Percentiles rank a stretch among this genome's conserved stretches.
Evolutionary conservation across 2,888 invertebrate species (phyloP).

Genomic region (Quadroppia sp.): DNA sequence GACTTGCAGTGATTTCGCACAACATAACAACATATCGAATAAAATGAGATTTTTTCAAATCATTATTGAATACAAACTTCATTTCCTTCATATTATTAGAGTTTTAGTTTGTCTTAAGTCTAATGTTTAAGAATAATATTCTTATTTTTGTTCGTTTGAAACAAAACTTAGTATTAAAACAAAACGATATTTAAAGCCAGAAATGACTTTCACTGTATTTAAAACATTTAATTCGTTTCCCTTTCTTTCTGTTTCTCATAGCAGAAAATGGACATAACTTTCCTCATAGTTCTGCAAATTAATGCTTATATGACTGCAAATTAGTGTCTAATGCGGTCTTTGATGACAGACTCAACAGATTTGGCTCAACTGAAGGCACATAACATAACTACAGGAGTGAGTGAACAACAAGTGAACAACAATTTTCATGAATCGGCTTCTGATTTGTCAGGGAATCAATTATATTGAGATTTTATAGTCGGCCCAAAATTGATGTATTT

Average conservation of each 20-base stretch:
- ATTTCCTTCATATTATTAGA: constrained; percentile 9
- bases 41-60: not conserved
- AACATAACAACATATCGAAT: not conserved
- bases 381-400: constrained; percentile 26
- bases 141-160: not conserved
- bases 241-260: constrained; percentile 15
- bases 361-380: constrained; percentile 24
- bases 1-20: not conserved
- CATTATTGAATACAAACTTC: constrained; percentile 25
- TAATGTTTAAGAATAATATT: not conserved
- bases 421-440: constrained; percentile 30
- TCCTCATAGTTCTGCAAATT: constrained; percentile 32
- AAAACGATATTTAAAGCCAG: not conserved
- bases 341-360: constrained; percentile 30
- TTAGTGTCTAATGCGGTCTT: constrained; percentile 24
- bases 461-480: constrained; percentile 29
- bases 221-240: constrained; percentile 9
- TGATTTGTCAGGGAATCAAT: constrained; percentile 32
- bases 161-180: not conserved
- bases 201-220: not conserved
- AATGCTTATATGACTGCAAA: constrained; percentile 36
- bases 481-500: constrained; percentile 31
- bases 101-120: not conserved
- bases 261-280: constrained; percentile 10
- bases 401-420: constrained; percentile 19